Evolutionary conservation across 1,140 invertebrate species (phyloP), one percentile per base, ranked within the genome.

Genomic region (Drosophila willistoni): DNA sequence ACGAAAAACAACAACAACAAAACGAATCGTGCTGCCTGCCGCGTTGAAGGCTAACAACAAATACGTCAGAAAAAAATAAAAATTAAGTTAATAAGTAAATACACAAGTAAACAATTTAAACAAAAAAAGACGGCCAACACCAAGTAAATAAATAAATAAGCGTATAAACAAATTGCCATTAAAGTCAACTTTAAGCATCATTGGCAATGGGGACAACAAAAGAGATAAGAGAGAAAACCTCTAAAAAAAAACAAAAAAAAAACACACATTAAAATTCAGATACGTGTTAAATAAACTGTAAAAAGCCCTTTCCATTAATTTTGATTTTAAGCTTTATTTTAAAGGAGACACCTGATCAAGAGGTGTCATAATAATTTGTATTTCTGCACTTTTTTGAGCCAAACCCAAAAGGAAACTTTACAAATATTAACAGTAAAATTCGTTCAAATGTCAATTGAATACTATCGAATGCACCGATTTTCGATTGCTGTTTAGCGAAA

Each of bases 21-120:
- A 47, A 47, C 5, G 14, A 47, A 63, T 79, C 75, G 82, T 86
- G 81, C 64, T 44, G 65, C 44, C 44, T 47, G 44, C 14, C 44
- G 55, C 68, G 67, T 72, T 85, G 78, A 86, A 86, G 81, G 81
- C 67, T 65, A 68, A 7, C 66, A 7, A 39, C 34, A n/a, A 36
- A 29, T 22, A 61, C 13, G 39, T 14, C 33, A 67, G 29, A 41
- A 54, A 56, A 39, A 33, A 55, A 36, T 4, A 25, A 25, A 33
- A 57, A 64, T 36, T 67, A 62, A 19, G 12, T 41, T 44, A 42
- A 62, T 61, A 41, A 39, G 10, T 22, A 41, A 62, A 41, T 22
- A n/a, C 34, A 39, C 19, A 44, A 62, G 17, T 51, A 51, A 51
- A 51, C 44, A 51, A 36, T 62, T 39, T 42, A 22, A 63, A 62